Base-by-base conservation (phyloP, 92 coral and sea anemone species). In the Epizoanthus fatuus region DNA sequence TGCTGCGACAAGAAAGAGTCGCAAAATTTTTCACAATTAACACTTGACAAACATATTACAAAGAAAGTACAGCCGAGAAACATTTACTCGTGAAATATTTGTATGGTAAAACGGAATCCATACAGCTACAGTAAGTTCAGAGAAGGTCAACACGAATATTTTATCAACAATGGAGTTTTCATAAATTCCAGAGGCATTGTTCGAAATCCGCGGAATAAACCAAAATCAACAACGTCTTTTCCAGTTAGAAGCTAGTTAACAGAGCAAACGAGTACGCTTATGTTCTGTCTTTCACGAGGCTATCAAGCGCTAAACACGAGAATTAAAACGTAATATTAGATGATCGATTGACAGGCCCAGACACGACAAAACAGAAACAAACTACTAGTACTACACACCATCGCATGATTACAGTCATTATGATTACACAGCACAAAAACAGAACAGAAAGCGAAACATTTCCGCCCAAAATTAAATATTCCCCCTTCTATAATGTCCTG, bases 91-190 rank as follows among this genome's bases (percentile, higher is more conserved):
- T 19, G 12, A 77, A 62, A 15, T 44, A 77, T 5, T 54, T 40
- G 57, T 8, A 42, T 56, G 58, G 65, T 40, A 19, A 58, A 47
- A 75, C 59, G 53, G 53, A 49, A 49, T 49, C 53, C 53, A 49
- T 49, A 49, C 53, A 40, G 47, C 38, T 9, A 49, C 53, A 40
- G 47, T 59, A 60, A 32, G 47, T 4, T 47, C 14, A 49, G 53
- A 49, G 53, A 39, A 77, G 56, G 82, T 77, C 80, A 77, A 5
- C 82, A 60, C 58, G 59, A 77, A 77, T 59, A 19, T 62, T 19
- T 40, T 60, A 69, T 77, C 82, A 77, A 77, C 82, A 77, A 77
- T 39, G 69, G 82, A 77, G 82, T 77, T 77, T 69, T 77, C 53
- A 77, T 60, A 25, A 60, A 77, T 77, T 77, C 82, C 70, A 77